phyloP scores from a whole-genome alignment of 2,797 vertebrate genomes.

The Clamator glandarius region DNA sequence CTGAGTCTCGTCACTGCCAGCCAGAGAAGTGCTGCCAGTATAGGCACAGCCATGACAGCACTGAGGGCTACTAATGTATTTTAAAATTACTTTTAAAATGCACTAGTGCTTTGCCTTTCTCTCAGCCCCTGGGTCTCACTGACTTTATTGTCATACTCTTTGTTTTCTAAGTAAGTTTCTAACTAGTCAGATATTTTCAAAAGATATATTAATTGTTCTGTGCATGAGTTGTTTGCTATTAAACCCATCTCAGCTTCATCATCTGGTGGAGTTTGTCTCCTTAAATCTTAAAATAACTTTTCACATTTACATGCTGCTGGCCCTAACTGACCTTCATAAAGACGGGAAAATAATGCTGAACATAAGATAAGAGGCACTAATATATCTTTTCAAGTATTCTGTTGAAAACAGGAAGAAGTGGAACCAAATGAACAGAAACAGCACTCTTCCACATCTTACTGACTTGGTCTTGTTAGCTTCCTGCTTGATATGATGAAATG shows the following conservation, averaged over 20 bases:
- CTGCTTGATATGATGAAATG: not conserved
- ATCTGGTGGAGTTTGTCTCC: not conserved
- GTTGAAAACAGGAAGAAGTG: not conserved
- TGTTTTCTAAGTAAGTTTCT: not conserved
- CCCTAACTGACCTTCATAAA: not conserved
- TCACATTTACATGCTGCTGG: not conserved
- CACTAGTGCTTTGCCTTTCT: rapidly evolving
- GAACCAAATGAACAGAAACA: not conserved
- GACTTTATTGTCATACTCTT: not conserved
- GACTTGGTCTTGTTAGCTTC: not conserved
- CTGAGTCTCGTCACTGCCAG: no score
- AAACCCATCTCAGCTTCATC: not conserved
- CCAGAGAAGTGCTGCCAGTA: no score
- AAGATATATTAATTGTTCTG: not conserved
- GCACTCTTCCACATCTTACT: not conserved
- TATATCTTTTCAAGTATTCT: not conserved
- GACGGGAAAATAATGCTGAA: not conserved
- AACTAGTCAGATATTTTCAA: not conserved
- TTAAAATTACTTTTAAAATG: not conserved
- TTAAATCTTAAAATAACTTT: not conserved
- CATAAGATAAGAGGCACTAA: not conserved
- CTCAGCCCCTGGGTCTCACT: not conserved
- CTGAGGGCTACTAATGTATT: no score
- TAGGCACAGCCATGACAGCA: no score
- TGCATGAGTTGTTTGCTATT: not conserved